Base-by-base conservation (phyloP, 2,113 vertebrate genomes). In the Erythrocercus mccallii region DNA sequence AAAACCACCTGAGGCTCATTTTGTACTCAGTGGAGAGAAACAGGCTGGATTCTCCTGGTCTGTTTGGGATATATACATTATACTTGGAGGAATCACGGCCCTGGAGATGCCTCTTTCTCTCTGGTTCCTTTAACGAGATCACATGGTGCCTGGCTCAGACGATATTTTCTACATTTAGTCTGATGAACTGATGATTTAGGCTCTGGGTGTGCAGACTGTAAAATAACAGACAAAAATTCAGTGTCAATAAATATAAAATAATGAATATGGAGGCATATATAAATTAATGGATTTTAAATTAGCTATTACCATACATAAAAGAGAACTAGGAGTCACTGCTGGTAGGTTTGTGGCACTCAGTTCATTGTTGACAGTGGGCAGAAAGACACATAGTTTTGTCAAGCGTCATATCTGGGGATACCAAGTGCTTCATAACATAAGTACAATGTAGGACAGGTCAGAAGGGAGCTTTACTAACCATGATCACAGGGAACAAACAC, bases 271-370 rank as follows among this genome's bases (percentile, higher is more conserved):
- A 90, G 35, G n/a, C 30, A 57, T 42, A 88, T 76, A 90, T 70
- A 86, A 86, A 37, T 58, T 80, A 86, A 90, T 93, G 62, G 76
- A 45, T 90, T 94, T 92, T 68, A 88, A 93, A 95, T 48, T 66
- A 56, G 56, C 35, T 90, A 25, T 88, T 90, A 42, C 53, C 1
- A 2, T 51, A 70, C 23, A 66, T 44, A 66, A 78, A 42, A 81
- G 68, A 42, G 68, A 83, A 44, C 19, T 25, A 73, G 60, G 25
- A 93, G 25, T 70, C 21, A 22, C 31, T 54, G 35, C 35, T 73
- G 47, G 44, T 62, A 66, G 58, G 38, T 81, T 71, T 83, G 44
- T 42, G 64, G 33, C 16, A 80, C 38, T 90, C 38, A 12, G 38
- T 47, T 74, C 68, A 33, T 33, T 62, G 12, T 38, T 81, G 83